Evolutionary conservation across 2,113 vertebrate species (phyloP).

Genomic region (Catharus bicknelli): DNA sequence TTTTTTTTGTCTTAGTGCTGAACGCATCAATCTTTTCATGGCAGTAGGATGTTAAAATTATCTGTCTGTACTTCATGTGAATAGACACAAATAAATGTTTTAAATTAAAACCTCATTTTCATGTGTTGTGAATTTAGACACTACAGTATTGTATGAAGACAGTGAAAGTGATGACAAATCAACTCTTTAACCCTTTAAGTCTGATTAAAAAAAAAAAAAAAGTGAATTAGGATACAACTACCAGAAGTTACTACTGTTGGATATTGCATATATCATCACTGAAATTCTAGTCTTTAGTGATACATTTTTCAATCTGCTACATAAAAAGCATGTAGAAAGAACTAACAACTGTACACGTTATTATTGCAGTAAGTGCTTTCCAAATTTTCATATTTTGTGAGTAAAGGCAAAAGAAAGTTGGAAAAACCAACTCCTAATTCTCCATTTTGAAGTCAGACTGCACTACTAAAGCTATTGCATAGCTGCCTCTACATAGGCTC

Average conservation of each 20-base stretch:
- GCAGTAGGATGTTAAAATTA: background rate
- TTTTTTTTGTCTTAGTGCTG: background rate
- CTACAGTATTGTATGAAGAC: background rate
- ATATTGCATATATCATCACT: background rate
- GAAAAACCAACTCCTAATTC: background rate
- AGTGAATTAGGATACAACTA: background rate
- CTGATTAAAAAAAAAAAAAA: background rate
- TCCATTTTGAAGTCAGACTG: background rate
- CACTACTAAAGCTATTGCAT: background rate
- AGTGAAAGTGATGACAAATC: background rate
- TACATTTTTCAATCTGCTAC: background rate
- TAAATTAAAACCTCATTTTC: background rate
- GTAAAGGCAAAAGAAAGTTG: fast-evolving
- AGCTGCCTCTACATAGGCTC: background rate
- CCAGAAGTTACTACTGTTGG: background rate
- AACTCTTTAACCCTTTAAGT: background rate
- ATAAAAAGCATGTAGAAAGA: background rate
- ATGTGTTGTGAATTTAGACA: background rate
- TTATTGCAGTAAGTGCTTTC: background rate
- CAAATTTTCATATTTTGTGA: background rate
- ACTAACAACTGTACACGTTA: background rate
- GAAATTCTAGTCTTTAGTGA: background rate
- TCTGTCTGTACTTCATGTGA: background rate
- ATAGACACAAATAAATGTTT: background rate
- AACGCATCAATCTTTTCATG: background rate